Conservation (phyloP, 2,888 invertebrate genomes). For the Octodonta nipae region DNA sequence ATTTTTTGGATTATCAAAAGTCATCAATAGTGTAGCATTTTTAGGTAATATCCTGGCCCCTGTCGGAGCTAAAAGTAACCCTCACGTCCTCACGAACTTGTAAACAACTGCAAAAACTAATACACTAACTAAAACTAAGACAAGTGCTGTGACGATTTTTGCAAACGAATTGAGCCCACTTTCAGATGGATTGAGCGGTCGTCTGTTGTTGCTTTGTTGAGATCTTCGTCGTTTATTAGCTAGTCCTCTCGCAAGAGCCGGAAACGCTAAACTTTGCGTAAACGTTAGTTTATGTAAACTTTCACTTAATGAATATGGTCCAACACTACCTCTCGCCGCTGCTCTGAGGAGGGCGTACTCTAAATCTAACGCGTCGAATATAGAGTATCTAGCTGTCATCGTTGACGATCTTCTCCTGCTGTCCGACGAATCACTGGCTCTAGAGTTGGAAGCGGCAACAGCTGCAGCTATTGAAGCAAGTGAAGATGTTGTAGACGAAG, state of each 20-base stretch:
- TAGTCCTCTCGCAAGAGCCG: constrained; percentile 53
- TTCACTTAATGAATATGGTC: constrained; percentile 56
- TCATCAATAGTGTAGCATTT: too few species aligned
- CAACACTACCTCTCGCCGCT: constrained; percentile 57
- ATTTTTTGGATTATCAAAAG: too few species aligned
- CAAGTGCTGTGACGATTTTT: constrained; percentile 55
- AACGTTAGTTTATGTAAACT: constrained; percentile 60
- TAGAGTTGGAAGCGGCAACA: constrained; percentile 19
- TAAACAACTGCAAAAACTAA: constrained; percentile 61
- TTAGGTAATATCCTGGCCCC: too few species aligned
- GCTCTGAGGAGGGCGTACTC: constrained; percentile 56
- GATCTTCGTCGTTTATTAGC: constrained; percentile 45
- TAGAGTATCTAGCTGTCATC: constrained; percentile 49
- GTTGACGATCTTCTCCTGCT: constrained; percentile 43
- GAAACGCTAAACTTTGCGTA: constrained; percentile 60
- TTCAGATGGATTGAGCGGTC: constrained; percentile 48
- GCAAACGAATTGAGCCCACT: constrained; percentile 57
- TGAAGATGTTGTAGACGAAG: constrained; percentile 46
- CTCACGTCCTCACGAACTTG: constrained; percentile 64
- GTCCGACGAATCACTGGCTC: constrained; percentile 33
- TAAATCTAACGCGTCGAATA: constrained; percentile 57
- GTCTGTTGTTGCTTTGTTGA: constrained; percentile 36
- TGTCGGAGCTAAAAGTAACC: constrained; percentile 54
- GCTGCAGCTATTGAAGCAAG: constrained; percentile 40
- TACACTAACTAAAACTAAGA: constrained; percentile 54